Conservation (phyloP, 2,113 vertebrate species). For the Neoarius graeffei region DNA sequence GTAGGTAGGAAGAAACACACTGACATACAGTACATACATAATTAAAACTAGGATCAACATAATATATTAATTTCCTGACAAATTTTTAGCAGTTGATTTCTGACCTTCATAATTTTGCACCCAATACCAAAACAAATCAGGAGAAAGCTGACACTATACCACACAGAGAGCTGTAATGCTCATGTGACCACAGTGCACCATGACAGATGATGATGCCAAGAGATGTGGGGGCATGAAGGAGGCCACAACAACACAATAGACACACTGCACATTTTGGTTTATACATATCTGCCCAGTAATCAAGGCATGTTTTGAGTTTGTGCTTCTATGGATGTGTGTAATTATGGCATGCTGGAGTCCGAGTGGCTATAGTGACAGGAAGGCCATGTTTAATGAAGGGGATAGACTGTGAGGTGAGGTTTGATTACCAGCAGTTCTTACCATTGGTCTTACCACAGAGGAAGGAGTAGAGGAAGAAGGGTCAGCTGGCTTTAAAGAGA, state of each 20-base stretch:
- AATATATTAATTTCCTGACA: too few relatives aligned
- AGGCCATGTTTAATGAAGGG: slow-evolving; percentile 50
- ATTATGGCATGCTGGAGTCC: not conserved
- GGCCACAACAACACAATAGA: slow-evolving; percentile 29
- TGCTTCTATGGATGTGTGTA: slow-evolving; percentile 45
- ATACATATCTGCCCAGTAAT: slow-evolving; percentile 27
- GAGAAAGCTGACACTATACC: too few relatives aligned
- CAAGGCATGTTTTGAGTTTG: not conserved
- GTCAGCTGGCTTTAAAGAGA: slow-evolving; percentile 99
- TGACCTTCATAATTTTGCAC: too few relatives aligned
- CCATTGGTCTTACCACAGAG: slow-evolving; percentile 96
- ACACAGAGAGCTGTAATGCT: not conserved
- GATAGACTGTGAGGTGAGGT: slow-evolving; percentile 58
- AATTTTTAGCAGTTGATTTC: too few relatives aligned
- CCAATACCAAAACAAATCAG: too few relatives aligned
- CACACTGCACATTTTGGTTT: not conserved
- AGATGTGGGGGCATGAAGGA: not conserved
- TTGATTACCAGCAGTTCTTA: slow-evolving; percentile 78
- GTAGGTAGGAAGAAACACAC: too few relatives aligned
- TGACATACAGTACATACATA: too few relatives aligned
- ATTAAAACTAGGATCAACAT: too few relatives aligned
- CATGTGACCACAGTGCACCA: slow-evolving; percentile 34
- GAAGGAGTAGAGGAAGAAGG: slow-evolving; percentile 85
- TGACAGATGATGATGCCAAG: not conserved
- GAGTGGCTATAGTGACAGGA: slow-evolving; percentile 24